Conservation (phyloP, 2,797 vertebrate genomes). For the Tarsius wallacei region DNA sequence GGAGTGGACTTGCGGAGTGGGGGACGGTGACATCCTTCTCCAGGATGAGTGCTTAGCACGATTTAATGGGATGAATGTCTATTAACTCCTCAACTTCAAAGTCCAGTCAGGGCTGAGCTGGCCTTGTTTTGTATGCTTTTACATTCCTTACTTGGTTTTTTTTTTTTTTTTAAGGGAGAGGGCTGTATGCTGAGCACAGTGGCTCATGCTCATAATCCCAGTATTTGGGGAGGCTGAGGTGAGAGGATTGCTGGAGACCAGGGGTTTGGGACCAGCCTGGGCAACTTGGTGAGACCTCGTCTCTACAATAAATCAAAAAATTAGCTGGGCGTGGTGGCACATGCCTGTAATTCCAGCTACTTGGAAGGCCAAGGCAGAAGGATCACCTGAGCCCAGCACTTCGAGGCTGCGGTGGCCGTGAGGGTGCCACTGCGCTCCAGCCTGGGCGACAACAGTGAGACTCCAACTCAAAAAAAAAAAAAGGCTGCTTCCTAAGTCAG, state of each 20-base stretch:
- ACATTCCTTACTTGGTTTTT: neutral
- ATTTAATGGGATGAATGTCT: neutral
- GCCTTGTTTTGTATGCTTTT: neutral
- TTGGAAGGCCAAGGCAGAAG: neutral
- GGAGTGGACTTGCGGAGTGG: accelerated
- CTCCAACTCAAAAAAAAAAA: neutral
- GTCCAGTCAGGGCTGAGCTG: neutral
- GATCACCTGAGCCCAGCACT: neutral
- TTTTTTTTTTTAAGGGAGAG: neutral
- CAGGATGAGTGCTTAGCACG: accelerated
- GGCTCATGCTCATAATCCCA: neutral
- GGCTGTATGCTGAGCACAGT: neutral
- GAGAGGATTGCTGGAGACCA: neutral
- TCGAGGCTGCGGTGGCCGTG: neutral
- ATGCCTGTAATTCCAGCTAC: neutral
- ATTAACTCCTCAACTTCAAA: neutral
- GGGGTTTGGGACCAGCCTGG: neutral
- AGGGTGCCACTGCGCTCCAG: neutral
- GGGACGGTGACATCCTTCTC: neutral
- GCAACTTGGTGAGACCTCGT: neutral
- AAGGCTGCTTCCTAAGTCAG: neutral
- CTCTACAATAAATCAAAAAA: neutral
- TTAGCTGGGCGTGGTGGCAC: neutral
- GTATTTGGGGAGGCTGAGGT: neutral
- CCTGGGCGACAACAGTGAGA: neutral